A percentile compares a stretch with the other conserved stretches of the same genome.
These are phyloP conservation scores for Cynodonichthys magdalenae DNA, from an alignment of 2,797 vertebrate genomes.

Conservation along the genomic window DNA sequence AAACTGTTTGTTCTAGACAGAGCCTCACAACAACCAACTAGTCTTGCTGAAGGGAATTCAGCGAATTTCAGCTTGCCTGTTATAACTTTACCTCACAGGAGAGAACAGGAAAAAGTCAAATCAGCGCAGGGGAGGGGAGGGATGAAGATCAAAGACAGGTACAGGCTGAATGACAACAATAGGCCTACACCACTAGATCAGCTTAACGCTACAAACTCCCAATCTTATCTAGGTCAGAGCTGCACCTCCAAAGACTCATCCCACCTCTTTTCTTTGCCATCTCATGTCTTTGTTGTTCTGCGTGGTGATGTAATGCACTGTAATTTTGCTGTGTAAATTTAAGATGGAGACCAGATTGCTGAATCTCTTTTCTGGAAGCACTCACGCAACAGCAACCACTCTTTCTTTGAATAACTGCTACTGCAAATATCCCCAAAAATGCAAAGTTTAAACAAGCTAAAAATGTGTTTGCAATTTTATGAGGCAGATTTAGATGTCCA, in stretches of 20 bases:
- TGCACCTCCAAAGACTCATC: constrained; percentile 57
- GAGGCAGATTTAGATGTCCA: background rate
- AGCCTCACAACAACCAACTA: constrained; percentile 56
- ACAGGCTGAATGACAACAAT: constrained; percentile 62
- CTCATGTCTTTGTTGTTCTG: constrained; percentile 62
- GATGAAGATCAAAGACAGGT: constrained; percentile 70
- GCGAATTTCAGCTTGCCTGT: constrained; percentile 50
- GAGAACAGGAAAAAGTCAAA: constrained; percentile 50
- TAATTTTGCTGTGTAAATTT: constrained; percentile 63
- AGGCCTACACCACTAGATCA: constrained; percentile 49
- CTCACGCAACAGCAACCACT: constrained; percentile 6
- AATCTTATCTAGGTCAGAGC: constrained; percentile 78
- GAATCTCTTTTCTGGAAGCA: constrained; percentile 17
- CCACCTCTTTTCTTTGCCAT: constrained; percentile 42
- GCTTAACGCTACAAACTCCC: constrained; percentile 46
- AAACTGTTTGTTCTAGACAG: constrained; percentile 77
- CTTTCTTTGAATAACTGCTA: constrained; percentile 23
- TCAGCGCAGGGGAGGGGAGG: constrained; percentile 31
- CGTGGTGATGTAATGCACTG: constrained; percentile 72
- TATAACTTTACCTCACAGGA: constrained; percentile 52
- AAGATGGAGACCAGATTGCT: constrained; percentile 53
- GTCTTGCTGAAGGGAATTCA: constrained; percentile 55
- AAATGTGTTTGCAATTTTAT: background rate
- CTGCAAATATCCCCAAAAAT: constrained; percentile 10
- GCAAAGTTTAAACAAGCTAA: constrained; percentile 13